Percentiles rank a stretch among this genome's conserved stretches.
These are phyloP conservation scores for Falco berigora DNA, from an alignment of 2,797 vertebrate species.

Conservation along the genomic window DNA sequence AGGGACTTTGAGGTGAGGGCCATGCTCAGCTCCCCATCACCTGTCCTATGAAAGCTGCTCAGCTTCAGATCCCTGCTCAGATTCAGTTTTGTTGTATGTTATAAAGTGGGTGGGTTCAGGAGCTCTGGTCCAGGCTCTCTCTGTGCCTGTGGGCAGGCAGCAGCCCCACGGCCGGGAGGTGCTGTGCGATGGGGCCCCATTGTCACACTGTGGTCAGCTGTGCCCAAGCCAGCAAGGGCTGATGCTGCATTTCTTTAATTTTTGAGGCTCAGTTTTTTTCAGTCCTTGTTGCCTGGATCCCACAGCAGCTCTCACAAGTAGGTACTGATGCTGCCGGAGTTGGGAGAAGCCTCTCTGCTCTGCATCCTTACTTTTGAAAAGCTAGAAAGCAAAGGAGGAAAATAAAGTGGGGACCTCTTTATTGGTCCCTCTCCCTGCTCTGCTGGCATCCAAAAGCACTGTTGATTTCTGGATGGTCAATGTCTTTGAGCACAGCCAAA, in stretches of 20 bases:
- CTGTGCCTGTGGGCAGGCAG: not conserved
- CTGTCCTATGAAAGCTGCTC: not conserved
- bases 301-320: not conserved
- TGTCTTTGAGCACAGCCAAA: not conserved
- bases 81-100: not conserved
- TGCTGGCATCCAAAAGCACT: not conserved
- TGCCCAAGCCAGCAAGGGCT: not conserved
- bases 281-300: not conserved
- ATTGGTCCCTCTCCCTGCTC: not conserved
- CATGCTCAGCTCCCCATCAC: accelerated
- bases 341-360: not conserved
- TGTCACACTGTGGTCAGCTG: not conserved
- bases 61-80: not conserved
- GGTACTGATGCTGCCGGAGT: not conserved
- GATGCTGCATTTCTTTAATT: accelerated
- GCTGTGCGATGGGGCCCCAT: not conserved
- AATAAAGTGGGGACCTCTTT: not conserved
- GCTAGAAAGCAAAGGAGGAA: not conserved
- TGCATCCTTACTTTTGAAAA: not conserved
- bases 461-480: not conserved
- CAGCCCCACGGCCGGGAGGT: not conserved
- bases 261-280: not conserved
- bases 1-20: accelerated
- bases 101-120: not conserved
- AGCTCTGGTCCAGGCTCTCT: not conserved